Percentiles rank a stretch among this genome's conserved stretches.
phyloP scores from a whole-genome alignment of 1,140 invertebrate species.

The Drosophila albomicans region DNA sequence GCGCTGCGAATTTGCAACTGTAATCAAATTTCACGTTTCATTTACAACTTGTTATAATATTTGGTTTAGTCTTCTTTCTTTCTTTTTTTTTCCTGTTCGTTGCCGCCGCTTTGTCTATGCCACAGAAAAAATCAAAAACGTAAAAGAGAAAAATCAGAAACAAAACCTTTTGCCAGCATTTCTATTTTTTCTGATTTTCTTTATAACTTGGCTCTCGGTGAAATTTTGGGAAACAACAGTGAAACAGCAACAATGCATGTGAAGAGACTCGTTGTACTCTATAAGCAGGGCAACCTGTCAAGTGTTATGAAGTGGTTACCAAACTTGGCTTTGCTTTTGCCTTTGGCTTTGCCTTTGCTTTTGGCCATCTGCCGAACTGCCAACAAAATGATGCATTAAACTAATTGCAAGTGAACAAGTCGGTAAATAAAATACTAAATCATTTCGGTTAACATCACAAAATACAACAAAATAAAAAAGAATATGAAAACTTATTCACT shows the following conservation, averaged over 20 bases:
- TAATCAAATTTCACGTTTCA: slow-evolving; percentile 72
- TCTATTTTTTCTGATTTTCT: not conserved
- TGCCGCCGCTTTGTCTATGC: slow-evolving; percentile 69
- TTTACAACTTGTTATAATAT: slow-evolving; percentile 69
- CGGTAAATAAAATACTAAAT: slow-evolving; percentile 2
- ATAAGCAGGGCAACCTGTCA: slow-evolving; percentile 33
- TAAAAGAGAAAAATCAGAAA: slow-evolving; percentile 35
- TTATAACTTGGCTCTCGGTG: slow-evolving; percentile 27
- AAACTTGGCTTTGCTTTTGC: slow-evolving; percentile 52
- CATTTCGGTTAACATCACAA: not conserved
- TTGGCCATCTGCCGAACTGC: slow-evolving; percentile 66
- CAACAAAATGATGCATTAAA: slow-evolving; percentile 72
- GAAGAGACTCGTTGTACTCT: slow-evolving; percentile 18
- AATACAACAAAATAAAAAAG: not conserved
- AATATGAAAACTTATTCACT: slow-evolving; percentile 2
- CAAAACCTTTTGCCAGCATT: slow-evolving; percentile 58
- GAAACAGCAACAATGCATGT: slow-evolving; percentile 33
- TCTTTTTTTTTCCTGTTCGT: slow-evolving; percentile 8
- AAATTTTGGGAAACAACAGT: slow-evolving; percentile 32
- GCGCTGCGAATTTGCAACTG: slow-evolving; percentile 53
- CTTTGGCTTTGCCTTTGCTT: slow-evolving; percentile 49
- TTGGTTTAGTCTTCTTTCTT: slow-evolving; percentile 35
- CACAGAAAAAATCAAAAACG: slow-evolving; percentile 34
- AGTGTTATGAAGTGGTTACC: slow-evolving; percentile 65
- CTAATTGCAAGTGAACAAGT: slow-evolving; percentile 60